Conservation (phyloP, 2,797 vertebrate species). For the Pangasius macronema region DNA sequence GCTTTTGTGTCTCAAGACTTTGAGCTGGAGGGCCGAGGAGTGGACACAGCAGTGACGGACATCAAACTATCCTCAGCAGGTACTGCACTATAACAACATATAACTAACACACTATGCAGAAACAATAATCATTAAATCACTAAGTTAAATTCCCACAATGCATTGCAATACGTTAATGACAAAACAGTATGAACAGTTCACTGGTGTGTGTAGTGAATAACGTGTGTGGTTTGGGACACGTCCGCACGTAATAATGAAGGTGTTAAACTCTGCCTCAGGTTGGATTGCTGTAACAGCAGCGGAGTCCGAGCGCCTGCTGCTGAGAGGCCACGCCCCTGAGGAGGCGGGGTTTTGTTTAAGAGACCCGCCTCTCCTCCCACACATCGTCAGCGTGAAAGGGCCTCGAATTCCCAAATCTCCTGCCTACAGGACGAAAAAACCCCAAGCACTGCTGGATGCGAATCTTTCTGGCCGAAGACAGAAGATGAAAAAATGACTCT, state of each 20-base stretch:
- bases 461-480: slow-evolving; percentile 59
- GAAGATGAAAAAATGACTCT: neutral
- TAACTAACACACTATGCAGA: neutral
- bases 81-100: slow-evolving; percentile 56
- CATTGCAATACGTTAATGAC: neutral
- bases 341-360: slow-evolving; percentile 70
- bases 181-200: neutral
- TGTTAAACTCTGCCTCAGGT: slow-evolving; percentile 67
- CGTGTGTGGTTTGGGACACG: neutral
- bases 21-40: slow-evolving; percentile 75
- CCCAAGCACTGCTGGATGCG: slow-evolving; percentile 63
- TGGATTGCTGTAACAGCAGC: slow-evolving; percentile 88
- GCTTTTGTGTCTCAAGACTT: slow-evolving; percentile 80
- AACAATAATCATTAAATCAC: neutral
- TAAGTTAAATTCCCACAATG: neutral
- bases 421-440: slow-evolving; percentile 77
- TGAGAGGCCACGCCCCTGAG: slow-evolving; percentile 79
- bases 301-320: slow-evolving; percentile 63
- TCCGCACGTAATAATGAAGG: neutral
- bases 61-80: slow-evolving; percentile 91
- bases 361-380: slow-evolving; percentile 81
- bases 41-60: slow-evolving; percentile 80
- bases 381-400: slow-evolving; percentile 81
- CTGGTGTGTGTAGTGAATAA: neutral
- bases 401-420: slow-evolving; percentile 72